Evolutionary conservation across 1,140 invertebrate genomes (phyloP), one percentile per base, ranked within the genome.

Genomic region (Bombus huntii): DNA sequence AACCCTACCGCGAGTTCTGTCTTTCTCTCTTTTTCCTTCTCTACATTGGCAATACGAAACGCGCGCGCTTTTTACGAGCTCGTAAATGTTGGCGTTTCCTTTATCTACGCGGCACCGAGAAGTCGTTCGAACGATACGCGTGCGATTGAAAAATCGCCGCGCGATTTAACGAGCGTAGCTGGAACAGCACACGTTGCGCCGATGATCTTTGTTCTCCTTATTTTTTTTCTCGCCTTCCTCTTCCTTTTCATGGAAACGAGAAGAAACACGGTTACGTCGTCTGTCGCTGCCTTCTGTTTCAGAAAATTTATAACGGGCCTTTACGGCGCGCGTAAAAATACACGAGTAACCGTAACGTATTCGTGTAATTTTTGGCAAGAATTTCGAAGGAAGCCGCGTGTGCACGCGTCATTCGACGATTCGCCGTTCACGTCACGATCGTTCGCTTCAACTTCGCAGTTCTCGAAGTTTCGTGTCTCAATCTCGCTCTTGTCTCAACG

Each of bases 31-130:
- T 4, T 28, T 5, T n/a, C 59, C 28, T 28, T n/a, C 22, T 53
- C 18, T 6, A n/a, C 85, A 66, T 15, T 8, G 12, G 25, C 57
- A 28, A 34, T 47, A 79, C 42, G 53, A 79, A 83, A 42, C 37
- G 68, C 42, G 62, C 78, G 66, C 66, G 68, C 37, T 76, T 92
- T 92, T 92, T 92, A 92, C 87, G 91, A 92, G 87, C 87, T 90
- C 92, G 91, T 92, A 92, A 92, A 88, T 59, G 59, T 71, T 62
- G 72, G 81, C 90, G 85, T 90, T 92, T 90, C 81, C 88, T 92
- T 92, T 92, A 92, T 92, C 92, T 89, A 83, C 91, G 86, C 84
- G 88, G 81, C 87, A 85, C 87, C 85, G 82, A 83, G 70, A 65
- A 86, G 81, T 62, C 83, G 77, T 28, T 73, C 75, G 65, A 79